Conservation (phyloP, 1,140 invertebrate genomes). For the Myzus persicae region DNA sequence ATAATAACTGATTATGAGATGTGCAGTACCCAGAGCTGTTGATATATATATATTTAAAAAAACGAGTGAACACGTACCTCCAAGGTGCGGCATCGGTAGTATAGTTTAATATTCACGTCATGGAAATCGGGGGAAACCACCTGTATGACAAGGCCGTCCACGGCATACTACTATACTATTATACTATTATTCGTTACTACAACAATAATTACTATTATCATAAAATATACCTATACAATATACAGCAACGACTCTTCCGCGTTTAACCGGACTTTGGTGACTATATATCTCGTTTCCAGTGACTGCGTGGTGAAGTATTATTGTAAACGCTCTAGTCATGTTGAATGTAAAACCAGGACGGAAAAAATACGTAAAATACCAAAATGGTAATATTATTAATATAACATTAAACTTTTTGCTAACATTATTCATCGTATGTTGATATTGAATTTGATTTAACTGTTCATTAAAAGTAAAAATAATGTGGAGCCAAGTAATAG, state of each 20-base stretch:
- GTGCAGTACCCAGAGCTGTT: background rate
- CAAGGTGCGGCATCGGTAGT: background rate
- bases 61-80: constrained; percentile 19
- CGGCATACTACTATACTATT: background rate
- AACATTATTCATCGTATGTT: background rate
- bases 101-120: constrained; percentile 37
- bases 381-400: too few species aligned
- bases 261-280: background rate
- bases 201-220: background rate
- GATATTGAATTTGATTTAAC: background rate
- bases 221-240: background rate
- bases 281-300: background rate
- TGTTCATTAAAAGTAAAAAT: background rate
- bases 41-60: background rate
- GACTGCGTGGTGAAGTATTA: background rate
- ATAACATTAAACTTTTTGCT: background rate
- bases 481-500: background rate
- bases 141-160: background rate
- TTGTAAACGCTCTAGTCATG: background rate
- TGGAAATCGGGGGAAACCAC: constrained; percentile 39
- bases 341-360: background rate
- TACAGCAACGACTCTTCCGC: background rate
- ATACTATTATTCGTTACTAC: background rate
- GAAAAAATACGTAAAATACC: background rate
- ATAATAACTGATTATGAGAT: background rate